These are phyloP conservation scores for Aporrectodea caliginosa DNA, from an alignment of 1,140 invertebrate genomes.

Conservation along the genomic window DNA sequence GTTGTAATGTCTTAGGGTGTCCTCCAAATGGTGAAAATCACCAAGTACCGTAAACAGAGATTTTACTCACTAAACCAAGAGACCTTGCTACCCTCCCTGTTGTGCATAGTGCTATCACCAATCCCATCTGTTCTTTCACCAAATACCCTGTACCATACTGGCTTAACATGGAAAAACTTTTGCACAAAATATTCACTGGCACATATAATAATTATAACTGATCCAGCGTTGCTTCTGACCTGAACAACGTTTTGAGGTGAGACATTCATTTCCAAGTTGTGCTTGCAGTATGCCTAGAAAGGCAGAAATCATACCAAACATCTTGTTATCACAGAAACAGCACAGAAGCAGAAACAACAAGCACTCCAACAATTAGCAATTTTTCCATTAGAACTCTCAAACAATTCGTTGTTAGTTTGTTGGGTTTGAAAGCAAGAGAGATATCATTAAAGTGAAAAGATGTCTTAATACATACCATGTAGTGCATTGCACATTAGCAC, in stretches of 20 bases:
- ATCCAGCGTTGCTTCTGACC: conserved; percentile 39
- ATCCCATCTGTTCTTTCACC: neutral
- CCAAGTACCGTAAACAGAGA: too few species aligned
- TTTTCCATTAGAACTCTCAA: neutral
- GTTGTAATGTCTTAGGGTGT: too few species aligned
- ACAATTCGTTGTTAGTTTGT: neutral
- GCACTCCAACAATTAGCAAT: too few species aligned
- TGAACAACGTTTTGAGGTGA: conserved; percentile 84
- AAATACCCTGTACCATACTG: neutral
- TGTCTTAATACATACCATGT: neutral
- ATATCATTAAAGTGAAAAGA: neutral
- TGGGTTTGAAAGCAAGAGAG: neutral
- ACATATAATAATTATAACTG: conserved; percentile 1
- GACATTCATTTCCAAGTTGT: conserved; percentile 93
- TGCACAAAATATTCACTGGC: neutral
- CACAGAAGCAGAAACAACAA: too few species aligned
- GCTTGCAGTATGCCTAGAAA: conserved; percentile 89
- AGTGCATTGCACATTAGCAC: neutral
- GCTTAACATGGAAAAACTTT: neutral
- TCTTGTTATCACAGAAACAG: too few species aligned
- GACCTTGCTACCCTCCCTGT: neutral
- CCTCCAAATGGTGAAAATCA: too few species aligned
- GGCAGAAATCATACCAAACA: too few species aligned
- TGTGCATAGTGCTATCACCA: neutral
- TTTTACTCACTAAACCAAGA: neutral